Conservation (phyloP, 1,140 invertebrate species). For the Dolichoris vasculosae region DNA sequence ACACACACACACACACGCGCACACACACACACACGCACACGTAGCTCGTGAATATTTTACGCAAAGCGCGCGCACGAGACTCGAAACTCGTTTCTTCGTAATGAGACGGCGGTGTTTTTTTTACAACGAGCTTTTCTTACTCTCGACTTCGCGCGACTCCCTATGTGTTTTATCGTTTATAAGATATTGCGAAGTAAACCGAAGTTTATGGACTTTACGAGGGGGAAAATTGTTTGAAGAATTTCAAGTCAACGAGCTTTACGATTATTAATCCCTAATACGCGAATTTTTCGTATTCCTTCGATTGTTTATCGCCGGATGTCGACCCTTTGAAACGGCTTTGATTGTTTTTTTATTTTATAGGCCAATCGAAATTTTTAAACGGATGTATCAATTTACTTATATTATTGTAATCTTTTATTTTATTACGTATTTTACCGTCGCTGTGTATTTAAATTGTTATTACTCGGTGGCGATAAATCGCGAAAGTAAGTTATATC, state of each 20-base stretch:
- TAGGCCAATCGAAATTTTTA: not conserved
- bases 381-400: not conserved
- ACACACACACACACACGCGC: not conserved
- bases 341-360: not conserved
- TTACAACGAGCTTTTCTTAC: slow-evolving; percentile 38
- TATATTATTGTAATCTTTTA: slow-evolving; percentile 6
- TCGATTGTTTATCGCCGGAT: not conserved
- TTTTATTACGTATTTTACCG: not conserved
- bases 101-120: slow-evolving; percentile 31
- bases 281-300: not conserved
- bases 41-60: too few relatives aligned
- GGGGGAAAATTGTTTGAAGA: slow-evolving; percentile 1
- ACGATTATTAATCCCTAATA: slow-evolving; percentile 12
- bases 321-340: not conserved
- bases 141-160: not conserved
- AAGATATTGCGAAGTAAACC: slow-evolving; percentile 1
- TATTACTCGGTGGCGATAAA: not conserved
- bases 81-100: slow-evolving; percentile 44
- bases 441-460: not conserved
- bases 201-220: slow-evolving; percentile 10
- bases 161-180: slow-evolving; percentile 14
- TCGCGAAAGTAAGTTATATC: not conserved
- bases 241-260: slow-evolving; percentile 28
- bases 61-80: not conserved
- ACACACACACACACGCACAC: not conserved